Base-by-base conservation (phyloP, 2,888 invertebrate genomes). In the Melitaea athalia region DNA sequence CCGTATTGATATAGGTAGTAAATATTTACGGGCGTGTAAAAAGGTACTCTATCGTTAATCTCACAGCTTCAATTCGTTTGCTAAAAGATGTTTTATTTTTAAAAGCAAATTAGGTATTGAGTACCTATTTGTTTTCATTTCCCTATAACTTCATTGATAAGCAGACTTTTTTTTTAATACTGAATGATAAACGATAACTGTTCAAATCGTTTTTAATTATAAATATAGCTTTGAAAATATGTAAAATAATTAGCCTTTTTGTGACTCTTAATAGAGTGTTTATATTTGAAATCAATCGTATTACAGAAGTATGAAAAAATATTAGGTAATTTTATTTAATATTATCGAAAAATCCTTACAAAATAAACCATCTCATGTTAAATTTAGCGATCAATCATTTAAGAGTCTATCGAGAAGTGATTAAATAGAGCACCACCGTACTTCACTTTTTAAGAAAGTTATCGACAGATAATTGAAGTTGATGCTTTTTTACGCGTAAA, bases 401-500 rank as follows among this genome's bases (percentile, higher is more conserved):
- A 62, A 33, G 66, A 68, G 59, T 64, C 57, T 71, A 72, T 72
- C 63, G 67, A 49, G 49, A 63, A 70, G 64, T 70, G 72, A 68
- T 72, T 70, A 70, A 67, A 55, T 55, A 49, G 67, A 63, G 60
- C 63, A 72, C 64, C 70, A 65, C 57, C 24, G 43, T 70, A 60
- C 61, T 64, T 47, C 12, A 63, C 63, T 45, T 57, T 67, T 65
- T 68, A 63, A 72, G 55, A 64, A 57, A 64, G 43, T 63, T 59
- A 59, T 38, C 45, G 7, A 12, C 57, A 12, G 57, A 67, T 67
- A 70, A 70, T 64, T 70, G 67, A 67, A 67, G 59, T 72, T 62
- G 63, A 68, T 63, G 63, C 24, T 49, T 50, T 64, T 47, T 49
- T 52, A 57, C 50, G 33, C 50, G 15, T 59, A 43, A 52, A 31